Evolutionary conservation across 1,140 invertebrate genomes (phyloP).

Genomic region (Babylonia areolata): DNA sequence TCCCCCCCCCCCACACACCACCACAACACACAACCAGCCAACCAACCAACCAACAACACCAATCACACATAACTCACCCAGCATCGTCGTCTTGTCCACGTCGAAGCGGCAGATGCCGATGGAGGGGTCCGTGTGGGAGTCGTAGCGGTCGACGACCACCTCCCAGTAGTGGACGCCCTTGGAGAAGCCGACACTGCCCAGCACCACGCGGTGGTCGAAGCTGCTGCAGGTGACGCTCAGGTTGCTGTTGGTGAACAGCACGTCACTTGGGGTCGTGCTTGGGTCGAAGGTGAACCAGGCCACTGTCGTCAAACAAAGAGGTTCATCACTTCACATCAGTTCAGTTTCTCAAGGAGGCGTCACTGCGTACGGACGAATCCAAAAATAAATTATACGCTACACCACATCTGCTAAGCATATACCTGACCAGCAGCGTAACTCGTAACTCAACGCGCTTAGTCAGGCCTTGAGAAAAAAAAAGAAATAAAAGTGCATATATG

Average conservation of each 20-base stretch:
- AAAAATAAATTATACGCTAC: too few relatives aligned
- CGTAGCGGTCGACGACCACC: constrained; percentile 92
- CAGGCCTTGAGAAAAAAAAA: too few relatives aligned
- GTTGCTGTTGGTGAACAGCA: constrained; percentile 91
- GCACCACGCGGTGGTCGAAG: constrained; percentile 94
- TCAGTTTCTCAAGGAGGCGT: too few relatives aligned
- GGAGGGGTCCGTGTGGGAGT: constrained; percentile 96
- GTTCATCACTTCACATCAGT: too few relatives aligned
- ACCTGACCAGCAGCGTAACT: too few relatives aligned
- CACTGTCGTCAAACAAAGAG: too few relatives aligned
- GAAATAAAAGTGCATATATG: too few relatives aligned
- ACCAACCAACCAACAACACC: background rate
- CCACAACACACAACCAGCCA: background rate
- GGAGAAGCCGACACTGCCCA: constrained; percentile 95
- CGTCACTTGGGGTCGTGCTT: constrained; percentile 82
- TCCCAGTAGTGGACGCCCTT: constrained; percentile 98
- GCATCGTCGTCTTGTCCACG: constrained; percentile 93
- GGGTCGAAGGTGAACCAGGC: constrained; percentile 97
- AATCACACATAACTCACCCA: constrained; percentile 82
- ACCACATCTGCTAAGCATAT: too few relatives aligned
- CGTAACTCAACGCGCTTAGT: too few relatives aligned
- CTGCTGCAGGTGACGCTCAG: constrained; percentile 91
- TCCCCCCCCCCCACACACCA: background rate
- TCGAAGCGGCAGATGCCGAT: constrained; percentile 96
- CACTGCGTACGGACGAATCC: too few relatives aligned